A percentile compares a stretch with the other conserved stretches of the same genome.
Evolutionary conservation across 2,797 vertebrate genomes (phyloP).

Genomic region (Liparis tanakae): DNA sequence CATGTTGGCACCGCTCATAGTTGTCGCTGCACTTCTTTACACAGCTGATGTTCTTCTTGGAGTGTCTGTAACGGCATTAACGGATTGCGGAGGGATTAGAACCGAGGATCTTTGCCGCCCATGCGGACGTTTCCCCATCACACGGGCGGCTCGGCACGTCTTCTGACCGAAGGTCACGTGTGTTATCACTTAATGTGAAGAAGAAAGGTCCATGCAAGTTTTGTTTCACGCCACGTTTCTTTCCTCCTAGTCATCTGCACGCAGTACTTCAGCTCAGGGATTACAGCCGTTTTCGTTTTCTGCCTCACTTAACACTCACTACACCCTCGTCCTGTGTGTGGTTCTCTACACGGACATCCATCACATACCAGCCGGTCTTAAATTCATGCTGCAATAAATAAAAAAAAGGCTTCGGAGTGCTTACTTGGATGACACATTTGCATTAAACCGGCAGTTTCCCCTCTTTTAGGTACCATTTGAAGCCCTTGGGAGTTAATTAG

Average conservation of each 20-base stretch:
- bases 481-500: not conserved
- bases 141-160: not conserved
- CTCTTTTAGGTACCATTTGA: not conserved
- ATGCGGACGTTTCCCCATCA: not conserved
- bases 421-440: not conserved
- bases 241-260: not conserved
- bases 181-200: not conserved
- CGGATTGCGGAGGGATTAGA: not conserved
- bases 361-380: not conserved
- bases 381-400: not conserved
- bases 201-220: not conserved
- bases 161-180: not conserved
- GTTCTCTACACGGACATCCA: not conserved
- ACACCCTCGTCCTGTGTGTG: constrained; percentile 1
- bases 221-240: not conserved
- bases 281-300: not conserved
- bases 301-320: constrained; percentile 3
- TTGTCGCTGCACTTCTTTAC: not conserved
- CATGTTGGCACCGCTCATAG: too few species aligned
- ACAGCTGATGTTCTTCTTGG: not conserved
- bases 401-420: not conserved
- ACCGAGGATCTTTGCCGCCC: not conserved
- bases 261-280: not conserved
- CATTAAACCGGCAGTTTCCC: not conserved
- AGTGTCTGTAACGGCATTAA: not conserved